Evolutionary conservation across 2,113 vertebrate genomes (phyloP).

Genomic region (Chloropsis hardwickii): DNA sequence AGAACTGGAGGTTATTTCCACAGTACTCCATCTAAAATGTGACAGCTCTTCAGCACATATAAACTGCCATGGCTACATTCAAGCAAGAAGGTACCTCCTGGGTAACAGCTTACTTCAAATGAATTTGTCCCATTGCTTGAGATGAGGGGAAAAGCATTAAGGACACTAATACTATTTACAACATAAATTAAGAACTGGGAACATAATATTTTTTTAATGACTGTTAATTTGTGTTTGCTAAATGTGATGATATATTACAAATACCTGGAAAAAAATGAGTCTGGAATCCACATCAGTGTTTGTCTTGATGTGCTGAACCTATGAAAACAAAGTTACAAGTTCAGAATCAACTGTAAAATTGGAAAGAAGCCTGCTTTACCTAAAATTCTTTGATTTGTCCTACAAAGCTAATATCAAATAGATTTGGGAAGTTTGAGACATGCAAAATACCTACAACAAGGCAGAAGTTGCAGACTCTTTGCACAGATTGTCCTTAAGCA

Average conservation of each 20-base stretch:
- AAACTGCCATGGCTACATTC: neutral
- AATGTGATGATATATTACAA: neutral
- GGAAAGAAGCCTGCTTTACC: neutral
- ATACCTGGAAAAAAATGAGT: conserved; percentile 99
- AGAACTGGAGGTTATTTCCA: neutral
- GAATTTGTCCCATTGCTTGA: neutral
- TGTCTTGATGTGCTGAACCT: conserved; percentile 99
- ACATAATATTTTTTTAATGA: neutral
- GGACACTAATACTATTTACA: neutral
- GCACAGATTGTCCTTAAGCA: neutral
- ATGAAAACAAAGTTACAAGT: conserved; percentile 38
- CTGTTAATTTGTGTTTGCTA: neutral
- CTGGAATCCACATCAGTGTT: conserved; percentile 98
- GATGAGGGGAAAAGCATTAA: neutral
- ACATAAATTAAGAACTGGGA: neutral
- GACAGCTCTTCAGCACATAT: neutral
- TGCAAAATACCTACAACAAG: neutral
- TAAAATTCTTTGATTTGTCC: neutral
- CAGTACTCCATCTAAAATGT: neutral
- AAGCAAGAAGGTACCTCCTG: neutral
- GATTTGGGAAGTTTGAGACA: neutral
- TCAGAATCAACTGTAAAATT: neutral
- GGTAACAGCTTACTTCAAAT: neutral
- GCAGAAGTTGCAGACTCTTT: neutral
- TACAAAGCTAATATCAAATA: neutral